These are phyloP conservation scores for Epizoanthus rinbou DNA, from an alignment of 92 coral and sea anemone species.

Conservation along the genomic window DNA sequence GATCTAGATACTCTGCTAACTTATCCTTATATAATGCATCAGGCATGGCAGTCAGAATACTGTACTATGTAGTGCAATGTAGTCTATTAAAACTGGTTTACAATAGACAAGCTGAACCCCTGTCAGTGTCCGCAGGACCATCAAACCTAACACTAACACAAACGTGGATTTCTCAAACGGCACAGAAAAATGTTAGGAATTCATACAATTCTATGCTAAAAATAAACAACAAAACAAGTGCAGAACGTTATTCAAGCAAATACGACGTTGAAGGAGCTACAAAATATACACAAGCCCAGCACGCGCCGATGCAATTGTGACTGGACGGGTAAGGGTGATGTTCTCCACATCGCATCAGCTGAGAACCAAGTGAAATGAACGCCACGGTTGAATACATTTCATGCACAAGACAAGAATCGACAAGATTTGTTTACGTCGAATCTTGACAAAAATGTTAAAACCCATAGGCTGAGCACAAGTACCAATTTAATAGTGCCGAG, in stretches of 20 bases:
- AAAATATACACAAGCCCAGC: conserved; percentile 8
- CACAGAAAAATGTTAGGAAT: conserved; percentile 35
- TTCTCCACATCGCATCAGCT: not conserved
- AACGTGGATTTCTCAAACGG: conserved; percentile 10
- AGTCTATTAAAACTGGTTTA: not conserved
- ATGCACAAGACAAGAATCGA: not conserved
- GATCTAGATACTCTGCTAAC: conserved; percentile 6
- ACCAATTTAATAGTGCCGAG: not conserved
- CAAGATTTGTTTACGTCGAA: conserved; percentile 34
- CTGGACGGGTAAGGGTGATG: not conserved
- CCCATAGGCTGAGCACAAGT: not conserved
- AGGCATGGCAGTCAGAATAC: not conserved
- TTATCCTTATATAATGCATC: not conserved
- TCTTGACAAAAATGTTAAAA: conserved; percentile 3
- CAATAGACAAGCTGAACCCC: not conserved
- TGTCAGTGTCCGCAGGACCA: not conserved
- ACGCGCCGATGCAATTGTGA: conserved; percentile 12
- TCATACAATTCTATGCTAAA: conserved; percentile 29
- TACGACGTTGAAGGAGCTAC: not conserved
- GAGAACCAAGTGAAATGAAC: not conserved
- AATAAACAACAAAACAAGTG: conserved; percentile 29
- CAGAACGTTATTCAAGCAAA: conserved; percentile 16
- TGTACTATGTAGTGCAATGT: too few relatives aligned
- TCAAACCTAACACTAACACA: conserved; percentile 7
- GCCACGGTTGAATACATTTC: not conserved